Evolutionary conservation across 2,113 vertebrate species (phyloP), one percentile per base, ranked within the genome.

Genomic region (Paradisaea rubra): DNA sequence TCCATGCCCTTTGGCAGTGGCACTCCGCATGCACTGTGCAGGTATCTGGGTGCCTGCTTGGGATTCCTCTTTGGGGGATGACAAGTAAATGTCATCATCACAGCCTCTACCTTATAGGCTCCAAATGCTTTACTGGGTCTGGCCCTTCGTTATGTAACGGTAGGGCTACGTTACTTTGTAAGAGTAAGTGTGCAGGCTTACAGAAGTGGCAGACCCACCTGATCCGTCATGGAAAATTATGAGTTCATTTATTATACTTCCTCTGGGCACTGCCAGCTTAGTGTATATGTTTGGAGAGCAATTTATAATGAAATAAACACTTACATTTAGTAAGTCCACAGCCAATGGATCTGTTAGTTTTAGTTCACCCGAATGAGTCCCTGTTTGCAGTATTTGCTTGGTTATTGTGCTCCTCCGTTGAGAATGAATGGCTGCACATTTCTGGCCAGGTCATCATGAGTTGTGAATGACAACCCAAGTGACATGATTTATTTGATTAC

Each of bases 131-230:
- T 53, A 12, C 8, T 70, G 15, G 4, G 11, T 78, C 65, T 61
- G 68, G 15, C 20, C 8, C 35, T 80, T 77, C 3, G 0, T 44
- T 53, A 37, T 1, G 0, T 47, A 65, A 44, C 66, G 19, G n/a
- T 16, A 61, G 25, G 42, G n/a, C 37, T 52, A 2, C 0, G 0
- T 68, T 49, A 23, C 33, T 49, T 47, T 35, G 10, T 50, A 27
- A 54, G 65, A 54, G 31, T 24, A 30, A 59, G 37, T 1, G 3
- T 77, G n/a, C 24, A 69, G 54, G 11, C 12, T 68, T 89, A 11
- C n/a, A 54, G 47, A 64, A 53, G 70, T 24, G 78, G 35, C 3
- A 33, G 44, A 52, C 47, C 37, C 5, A 4, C 66, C 37, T 52
- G 50, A 56, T 74, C 60, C 0, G 0, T 79, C 35, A 3, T 45